Evolutionary conservation across 2,797 vertebrate species (phyloP).

Genomic region (Esox masquinongy): DNA sequence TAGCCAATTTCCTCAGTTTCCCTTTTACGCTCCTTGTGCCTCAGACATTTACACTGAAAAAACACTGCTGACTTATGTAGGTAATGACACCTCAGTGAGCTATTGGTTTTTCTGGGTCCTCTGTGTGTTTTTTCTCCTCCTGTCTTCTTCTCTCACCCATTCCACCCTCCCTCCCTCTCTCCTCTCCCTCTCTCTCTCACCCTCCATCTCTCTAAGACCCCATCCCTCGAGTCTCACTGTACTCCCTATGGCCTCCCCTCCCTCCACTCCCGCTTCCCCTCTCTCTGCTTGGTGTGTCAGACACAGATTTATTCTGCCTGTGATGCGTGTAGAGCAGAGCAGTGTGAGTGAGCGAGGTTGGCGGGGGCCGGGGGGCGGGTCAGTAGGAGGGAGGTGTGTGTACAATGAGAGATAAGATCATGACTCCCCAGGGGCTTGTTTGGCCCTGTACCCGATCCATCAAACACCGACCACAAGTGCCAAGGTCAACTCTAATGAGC

Average conservation of each 20-base stretch:
- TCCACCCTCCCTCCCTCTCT: conserved; percentile 11
- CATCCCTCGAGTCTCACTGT: not conserved
- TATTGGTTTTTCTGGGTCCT: conserved; percentile 72
- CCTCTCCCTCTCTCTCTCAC: conserved; percentile 16
- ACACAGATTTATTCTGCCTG: conserved; percentile 95
- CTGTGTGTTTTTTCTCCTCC: conserved; percentile 59
- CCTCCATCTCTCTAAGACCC: conserved; percentile 11
- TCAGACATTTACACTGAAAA: conserved; percentile 32
- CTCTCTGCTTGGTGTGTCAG: conserved; percentile 71
- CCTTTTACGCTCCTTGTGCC: conserved; percentile 44
- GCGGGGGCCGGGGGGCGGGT: conserved; percentile 42
- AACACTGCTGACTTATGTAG: conserved; percentile 63
- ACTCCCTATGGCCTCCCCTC: not conserved
- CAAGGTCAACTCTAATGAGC: conserved; percentile 98
- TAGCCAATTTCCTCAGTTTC: conserved; percentile 60
- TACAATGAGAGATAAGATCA: conserved; percentile 94
- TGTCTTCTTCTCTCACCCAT: conserved; percentile 28
- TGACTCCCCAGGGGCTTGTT: conserved; percentile 86
- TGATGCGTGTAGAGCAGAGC: conserved; percentile 76
- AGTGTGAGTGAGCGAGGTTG: conserved; percentile 60
- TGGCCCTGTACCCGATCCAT: conserved; percentile 89
- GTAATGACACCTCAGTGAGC: conserved; percentile 78
- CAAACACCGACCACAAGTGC: conserved; percentile 86
- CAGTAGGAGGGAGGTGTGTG: conserved; percentile 76
- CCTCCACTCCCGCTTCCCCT: conserved; percentile 32